Evolutionary conservation across 1,140 invertebrate species (phyloP), one percentile per base, ranked within the genome.

Genomic region (Aplysia californica): DNA sequence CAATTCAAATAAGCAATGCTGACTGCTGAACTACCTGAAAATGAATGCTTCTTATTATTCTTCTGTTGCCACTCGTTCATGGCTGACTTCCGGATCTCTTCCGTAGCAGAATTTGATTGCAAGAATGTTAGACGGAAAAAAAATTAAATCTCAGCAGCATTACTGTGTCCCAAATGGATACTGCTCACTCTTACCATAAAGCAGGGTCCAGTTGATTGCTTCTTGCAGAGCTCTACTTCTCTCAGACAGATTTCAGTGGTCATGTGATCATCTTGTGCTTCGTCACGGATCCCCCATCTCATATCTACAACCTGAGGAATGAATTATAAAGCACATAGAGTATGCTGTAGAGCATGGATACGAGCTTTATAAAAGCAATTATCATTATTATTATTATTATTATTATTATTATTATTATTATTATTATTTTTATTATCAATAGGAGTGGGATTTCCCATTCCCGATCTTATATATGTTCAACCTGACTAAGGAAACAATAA

Each of bases 251-350:
- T 92, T 87, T 98, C 97, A 0, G 97, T 98, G 5, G 97, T 98
- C 96, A 98, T 97, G 90, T 99, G 97, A 93, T 98, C 97, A 87
- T 98, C 97, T 0, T 96, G 98, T 0, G 97, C 96, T 90, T 98
- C 97, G 85, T 99, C 97, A 44, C 90, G 77, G 3, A 92, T 90
- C 31, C 97, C 97, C 97, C 97, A 99, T 87, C 97, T 92, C 85
- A 86, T 88, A 91, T 93, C 90, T 0, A 93, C 93, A 20, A 97
- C 83, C 76, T 86, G 44, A 50, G 44, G n/a, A 50, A 50, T 50
- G 44, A 50, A 50, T 15, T 50, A 15, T 15, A 50, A 50, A 50
- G n/a, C n/a, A n/a, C n/a, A n/a, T n/a, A n/a, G n/a, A n/a, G n/a
- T n/a, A n/a, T n/a, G n/a, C n/a, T n/a, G n/a, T n/a, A n/a, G n/a